Evolutionary conservation across 2,888 invertebrate species (phyloP).

Genomic region (Drosophila mettleri): DNA sequence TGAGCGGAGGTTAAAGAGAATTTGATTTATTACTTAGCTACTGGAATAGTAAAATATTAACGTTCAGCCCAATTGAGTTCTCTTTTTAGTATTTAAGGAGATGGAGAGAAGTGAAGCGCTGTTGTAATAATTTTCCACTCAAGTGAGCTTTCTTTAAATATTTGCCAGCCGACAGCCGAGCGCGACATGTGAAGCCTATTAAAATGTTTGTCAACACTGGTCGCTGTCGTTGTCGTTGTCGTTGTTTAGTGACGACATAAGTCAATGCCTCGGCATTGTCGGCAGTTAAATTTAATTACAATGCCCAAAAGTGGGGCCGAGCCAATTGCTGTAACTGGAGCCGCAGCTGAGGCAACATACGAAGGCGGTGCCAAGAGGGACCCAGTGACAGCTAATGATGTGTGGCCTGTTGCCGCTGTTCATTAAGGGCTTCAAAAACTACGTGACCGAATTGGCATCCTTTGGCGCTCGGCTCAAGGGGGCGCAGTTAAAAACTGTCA

Average conservation of each 20-base stretch:
- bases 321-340: slow-evolving; percentile 65
- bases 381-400: slow-evolving; percentile 56
- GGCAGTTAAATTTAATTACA: slow-evolving; percentile 76
- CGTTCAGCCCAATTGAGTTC: too few species aligned
- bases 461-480: slow-evolving; percentile 27
- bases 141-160: background rate
- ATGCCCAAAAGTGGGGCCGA: slow-evolving; percentile 58
- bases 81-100: too few species aligned
- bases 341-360: slow-evolving; percentile 6
- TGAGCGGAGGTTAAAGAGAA: background rate
- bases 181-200: slow-evolving; percentile 5
- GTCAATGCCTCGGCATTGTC: slow-evolving; percentile 35
- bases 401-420: slow-evolving; percentile 54
- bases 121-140: too few species aligned
- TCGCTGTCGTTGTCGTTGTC: slow-evolving; percentile 29
- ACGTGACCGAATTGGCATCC: slow-evolving; percentile 63
- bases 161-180: background rate
- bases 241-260: slow-evolving; percentile 33
- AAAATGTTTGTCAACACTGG: slow-evolving; percentile 36
- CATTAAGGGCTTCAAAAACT: slow-evolving; percentile 56
- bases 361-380: slow-evolving; percentile 1
- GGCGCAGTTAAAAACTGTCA: slow-evolving; percentile 38
- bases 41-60: too few species aligned
- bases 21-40: too few species aligned
- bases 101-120: too few species aligned